Evolutionary conservation across 2,797 vertebrate genomes (phyloP).

Genomic region (Macropodus opercularis): DNA sequence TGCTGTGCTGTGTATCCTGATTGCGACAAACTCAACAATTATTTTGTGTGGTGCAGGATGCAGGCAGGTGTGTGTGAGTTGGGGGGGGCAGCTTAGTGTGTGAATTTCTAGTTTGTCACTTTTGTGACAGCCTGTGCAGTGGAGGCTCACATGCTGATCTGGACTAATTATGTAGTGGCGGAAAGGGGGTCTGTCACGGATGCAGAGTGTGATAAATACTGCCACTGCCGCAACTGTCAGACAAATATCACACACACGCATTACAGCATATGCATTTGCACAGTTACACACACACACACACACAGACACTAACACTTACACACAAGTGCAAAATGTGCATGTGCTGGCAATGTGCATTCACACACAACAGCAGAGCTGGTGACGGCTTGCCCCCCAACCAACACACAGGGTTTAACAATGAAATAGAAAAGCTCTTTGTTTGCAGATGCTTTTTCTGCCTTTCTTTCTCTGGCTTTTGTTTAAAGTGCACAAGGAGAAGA

Average conservation of each 20-base stretch:
- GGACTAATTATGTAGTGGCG: slow-evolving; percentile 86
- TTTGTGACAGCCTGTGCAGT: slow-evolving; percentile 84
- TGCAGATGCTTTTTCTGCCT: slow-evolving; percentile 55
- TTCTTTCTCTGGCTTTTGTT: slow-evolving; percentile 57
- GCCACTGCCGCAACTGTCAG: slow-evolving; percentile 82
- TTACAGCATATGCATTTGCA: slow-evolving; percentile 31
- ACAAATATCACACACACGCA: slow-evolving; percentile 74
- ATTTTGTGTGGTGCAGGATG: slow-evolving; percentile 80
- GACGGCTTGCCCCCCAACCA: slow-evolving; percentile 73
- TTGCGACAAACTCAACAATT: slow-evolving; percentile 84
- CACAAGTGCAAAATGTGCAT: slow-evolving; percentile 48
- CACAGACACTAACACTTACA: slow-evolving; percentile 39
- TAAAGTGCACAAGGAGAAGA: slow-evolving; percentile 51
- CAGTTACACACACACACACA: slow-evolving; percentile 32
- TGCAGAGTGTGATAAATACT: slow-evolving; percentile 84
- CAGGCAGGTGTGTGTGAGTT: slow-evolving; percentile 68
- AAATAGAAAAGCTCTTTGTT: slow-evolving; percentile 76
- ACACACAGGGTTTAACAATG: slow-evolving; percentile 76
- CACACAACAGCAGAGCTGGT: slow-evolving; percentile 61
- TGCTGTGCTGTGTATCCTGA: slow-evolving; percentile 72
- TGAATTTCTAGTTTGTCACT: slow-evolving; percentile 86
- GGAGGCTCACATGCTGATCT: slow-evolving; percentile 86
- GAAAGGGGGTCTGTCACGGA: slow-evolving; percentile 84
- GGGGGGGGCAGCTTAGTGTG: slow-evolving; percentile 71
- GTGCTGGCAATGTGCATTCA: slow-evolving; percentile 58